Conservation (phyloP, 2,797 vertebrate species). For the Tolypeutes matacus region DNA sequence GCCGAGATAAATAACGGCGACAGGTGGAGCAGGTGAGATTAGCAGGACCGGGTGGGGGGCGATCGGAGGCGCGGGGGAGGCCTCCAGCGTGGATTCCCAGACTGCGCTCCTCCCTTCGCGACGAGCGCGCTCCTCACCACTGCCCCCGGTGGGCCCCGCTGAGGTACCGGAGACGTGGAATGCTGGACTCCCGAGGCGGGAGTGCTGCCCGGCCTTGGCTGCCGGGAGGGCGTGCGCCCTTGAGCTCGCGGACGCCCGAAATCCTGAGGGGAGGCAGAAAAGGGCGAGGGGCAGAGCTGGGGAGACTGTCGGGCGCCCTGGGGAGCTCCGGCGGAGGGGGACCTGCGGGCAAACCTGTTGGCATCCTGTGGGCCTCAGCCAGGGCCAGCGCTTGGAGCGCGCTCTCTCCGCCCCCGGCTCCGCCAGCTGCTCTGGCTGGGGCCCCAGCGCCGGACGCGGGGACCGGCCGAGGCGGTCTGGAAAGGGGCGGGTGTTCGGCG, state of each 20-base stretch:
- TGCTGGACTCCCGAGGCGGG: neutral
- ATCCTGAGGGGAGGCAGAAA: neutral
- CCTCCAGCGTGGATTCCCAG: neutral
- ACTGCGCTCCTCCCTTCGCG: constrained; percentile 29
- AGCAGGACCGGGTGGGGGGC: constrained; percentile 14
- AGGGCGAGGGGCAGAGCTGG: neutral
- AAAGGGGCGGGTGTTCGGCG: constrained; percentile 52
- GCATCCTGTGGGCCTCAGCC: constrained; percentile 71
- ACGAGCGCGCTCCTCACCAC: neutral
- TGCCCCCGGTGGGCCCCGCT: neutral
- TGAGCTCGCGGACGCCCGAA: constrained; percentile 48
- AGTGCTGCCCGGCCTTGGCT: neutral
- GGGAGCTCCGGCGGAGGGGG: neutral
- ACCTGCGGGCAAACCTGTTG: constrained; percentile 76
- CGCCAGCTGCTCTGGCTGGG: neutral
- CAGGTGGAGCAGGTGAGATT: constrained; percentile 79
- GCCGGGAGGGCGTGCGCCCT: constrained; percentile 10
- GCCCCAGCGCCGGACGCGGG: neutral
- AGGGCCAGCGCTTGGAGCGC: constrained; percentile 35
- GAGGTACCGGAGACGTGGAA: neutral
- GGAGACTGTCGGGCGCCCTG: neutral
- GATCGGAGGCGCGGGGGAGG: neutral
- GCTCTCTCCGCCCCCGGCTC: neutral
- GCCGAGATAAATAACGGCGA: constrained; percentile 73
- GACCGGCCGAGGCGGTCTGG: neutral